Evolutionary conservation across 2,797 vertebrate genomes (phyloP).

Genomic region (Enteromius treurensis): DNA sequence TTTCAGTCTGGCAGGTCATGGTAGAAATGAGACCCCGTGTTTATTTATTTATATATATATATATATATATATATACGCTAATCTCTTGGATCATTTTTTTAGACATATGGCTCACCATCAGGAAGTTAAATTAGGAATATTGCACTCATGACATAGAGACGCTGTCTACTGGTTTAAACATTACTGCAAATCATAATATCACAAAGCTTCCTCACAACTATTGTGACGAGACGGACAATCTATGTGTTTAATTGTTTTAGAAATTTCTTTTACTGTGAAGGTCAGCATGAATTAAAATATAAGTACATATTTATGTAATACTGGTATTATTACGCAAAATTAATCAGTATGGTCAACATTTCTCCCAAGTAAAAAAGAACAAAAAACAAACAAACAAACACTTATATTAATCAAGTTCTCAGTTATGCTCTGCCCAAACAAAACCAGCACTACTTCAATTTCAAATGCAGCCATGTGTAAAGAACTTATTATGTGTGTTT

Average conservation of each 20-base stretch:
- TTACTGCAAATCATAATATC: not conserved
- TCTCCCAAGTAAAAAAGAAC: too few relatives aligned
- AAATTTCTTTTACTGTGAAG: not conserved
- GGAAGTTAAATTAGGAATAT: constrained; percentile 26
- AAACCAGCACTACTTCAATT: too few relatives aligned
- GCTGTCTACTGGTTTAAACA: not conserved
- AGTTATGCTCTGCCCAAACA: too few relatives aligned
- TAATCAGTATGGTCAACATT: not conserved
- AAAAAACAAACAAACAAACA: too few relatives aligned
- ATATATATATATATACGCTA: constrained; percentile 19
- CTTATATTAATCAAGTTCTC: too few relatives aligned
- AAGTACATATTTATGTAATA: not conserved
- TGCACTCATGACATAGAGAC: not conserved
- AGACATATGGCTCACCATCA: not conserved
- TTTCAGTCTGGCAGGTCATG: constrained; percentile 44
- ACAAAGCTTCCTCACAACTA: not conserved
- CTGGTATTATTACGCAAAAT: not conserved
- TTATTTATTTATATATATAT: constrained; percentile 36
- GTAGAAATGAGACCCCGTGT: constrained; percentile 28
- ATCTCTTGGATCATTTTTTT: constrained; percentile 45
- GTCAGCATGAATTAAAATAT: not conserved
- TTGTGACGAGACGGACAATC: not conserved
- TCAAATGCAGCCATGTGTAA: too few relatives aligned
- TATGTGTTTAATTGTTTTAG: not conserved
- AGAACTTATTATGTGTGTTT: too few relatives aligned